Evolutionary conservation across 2,888 invertebrate species (phyloP), one percentile per base, ranked within the genome.

Genomic region (Patella caerulea): DNA sequence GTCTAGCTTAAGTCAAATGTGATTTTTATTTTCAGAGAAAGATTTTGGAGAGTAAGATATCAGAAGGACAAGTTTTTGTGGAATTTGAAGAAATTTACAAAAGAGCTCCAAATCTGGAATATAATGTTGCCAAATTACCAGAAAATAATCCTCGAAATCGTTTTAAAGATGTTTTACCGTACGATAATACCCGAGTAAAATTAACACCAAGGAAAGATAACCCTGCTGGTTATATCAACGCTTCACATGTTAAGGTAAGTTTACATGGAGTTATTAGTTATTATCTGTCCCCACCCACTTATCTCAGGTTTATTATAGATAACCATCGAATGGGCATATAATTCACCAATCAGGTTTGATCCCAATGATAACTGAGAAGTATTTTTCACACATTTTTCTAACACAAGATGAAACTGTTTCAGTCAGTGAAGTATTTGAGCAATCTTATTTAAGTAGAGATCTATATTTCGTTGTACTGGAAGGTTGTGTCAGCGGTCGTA

Each of bases 141-240:
- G 96, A 96, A 87, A 96, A 94, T 88, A 86, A 90, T 34, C 84
- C 88, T 34, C 87, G 93, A 73, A 94, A 94, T 86, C 91, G 94
- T 85, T 94, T 94, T 88, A 93, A 94, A 79, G 95, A 96, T 90
- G 94, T 96, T 85, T 93, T 97, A 82, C 98, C 98, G 0, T 98
- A 98, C 90, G 97, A 97, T 88, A 96, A 96, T 89, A 97, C 96
- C 91, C 92, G 97, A 74, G 95, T 98, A 56, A 93, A 95, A 80
- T 92, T 98, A 34, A 94, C 95, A n/a, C 96, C 97, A 9, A 94
- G 95, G 14, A 95, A 95, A 87, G 94, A 94, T 85, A 98, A 98
- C 92, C 95, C 95, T 76, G 94, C 94, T 88, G 98, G 98, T 17
- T 98, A 98, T 88, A 96, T 98, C 84, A 98, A 98, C 93, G 97